Base-by-base conservation (phyloP, 2,888 invertebrate genomes). In the Incurvaria masculella region DNA sequence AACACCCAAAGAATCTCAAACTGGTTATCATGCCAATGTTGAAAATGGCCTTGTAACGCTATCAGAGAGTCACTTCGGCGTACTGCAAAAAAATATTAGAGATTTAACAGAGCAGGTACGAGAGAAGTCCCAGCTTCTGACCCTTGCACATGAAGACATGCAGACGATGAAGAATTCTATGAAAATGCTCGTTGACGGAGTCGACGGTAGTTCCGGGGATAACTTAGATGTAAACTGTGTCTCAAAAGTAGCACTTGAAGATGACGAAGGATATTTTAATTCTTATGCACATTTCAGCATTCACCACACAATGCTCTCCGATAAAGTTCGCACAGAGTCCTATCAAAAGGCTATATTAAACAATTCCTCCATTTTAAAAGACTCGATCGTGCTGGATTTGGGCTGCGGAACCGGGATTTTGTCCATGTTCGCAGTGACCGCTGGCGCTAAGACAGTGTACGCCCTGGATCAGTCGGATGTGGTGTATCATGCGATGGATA, bases 391-490 rank as follows among this genome's bases (percentile, higher is more conserved):
- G 18, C 73, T 99, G 51, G 99, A 99, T 78, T 87, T 99, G 48
- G 99, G 99, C 27, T 97, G 97, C 71, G 99, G 99, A 20, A 98
- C 98, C 1, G 94, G 96, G 21, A 97, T 99, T 56, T 76, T 99
- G 20, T 97, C 97, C 14, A 96, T 99, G 94, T 99, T 99, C 80
- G 91, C 94, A 54, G 97, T 96, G 11, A 87, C 91, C 62, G 94
- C 97, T 19, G 97, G 97, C 21, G 98, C 98, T 40, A 81, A 84
- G 51, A 86, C 83, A 71, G 94, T 99, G 4, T 88, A 91, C 63
- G 97, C 94, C 56, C 86, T 99, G 55, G 99, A 99, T 68, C 94
- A 94, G 67, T 98, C 98, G 0, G 93, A 95, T 59, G 93, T 99
- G 53, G 89, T 98, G 52, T 94, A 93, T 62, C 91, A 96, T 64